Percentiles rank a stretch among this genome's conserved stretches.
Evolutionary conservation across 1,140 invertebrate genomes (phyloP).

Genomic region (Doryteuthis pealeii): DNA sequence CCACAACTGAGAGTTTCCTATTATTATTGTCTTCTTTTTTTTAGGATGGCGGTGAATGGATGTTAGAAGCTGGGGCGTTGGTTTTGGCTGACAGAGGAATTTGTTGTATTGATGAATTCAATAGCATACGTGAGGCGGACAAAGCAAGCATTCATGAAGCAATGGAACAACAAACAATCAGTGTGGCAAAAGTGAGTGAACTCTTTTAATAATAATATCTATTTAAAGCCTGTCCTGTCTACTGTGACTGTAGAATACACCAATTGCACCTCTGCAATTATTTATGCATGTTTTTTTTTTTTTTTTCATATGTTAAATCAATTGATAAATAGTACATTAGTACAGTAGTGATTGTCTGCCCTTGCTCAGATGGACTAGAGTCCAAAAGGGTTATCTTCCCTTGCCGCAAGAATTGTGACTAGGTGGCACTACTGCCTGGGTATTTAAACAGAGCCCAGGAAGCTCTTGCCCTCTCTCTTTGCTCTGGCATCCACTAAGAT

Average conservation of each 20-base stretch:
- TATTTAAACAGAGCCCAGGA: neutral
- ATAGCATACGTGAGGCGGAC: slow-evolving; percentile 57
- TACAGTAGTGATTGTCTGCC: too few species aligned
- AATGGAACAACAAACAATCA: slow-evolving; percentile 61
- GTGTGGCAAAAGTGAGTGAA: slow-evolving; percentile 56
- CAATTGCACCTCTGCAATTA: neutral
- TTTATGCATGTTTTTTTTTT: neutral
- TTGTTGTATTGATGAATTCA: slow-evolving; percentile 61
- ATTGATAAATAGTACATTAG: neutral
- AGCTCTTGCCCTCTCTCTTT: neutral
- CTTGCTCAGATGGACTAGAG: too few species aligned
- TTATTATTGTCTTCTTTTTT: slow-evolving; percentile 1
- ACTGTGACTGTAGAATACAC: neutral
- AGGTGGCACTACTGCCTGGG: too few species aligned
- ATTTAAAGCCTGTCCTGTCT: neutral
- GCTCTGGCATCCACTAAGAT: too few species aligned
- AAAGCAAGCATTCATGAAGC: slow-evolving; percentile 59
- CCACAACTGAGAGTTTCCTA: too few species aligned
- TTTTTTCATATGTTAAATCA: neutral
- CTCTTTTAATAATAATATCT: too few species aligned
- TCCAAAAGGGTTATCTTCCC: too few species aligned
- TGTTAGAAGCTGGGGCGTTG: slow-evolving; percentile 58
- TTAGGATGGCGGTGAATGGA: slow-evolving; percentile 57
- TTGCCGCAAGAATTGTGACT: too few species aligned
- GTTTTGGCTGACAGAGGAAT: slow-evolving; percentile 58